Conservation (phyloP, 2,888 invertebrate species). For the Diabrotica balteata region DNA sequence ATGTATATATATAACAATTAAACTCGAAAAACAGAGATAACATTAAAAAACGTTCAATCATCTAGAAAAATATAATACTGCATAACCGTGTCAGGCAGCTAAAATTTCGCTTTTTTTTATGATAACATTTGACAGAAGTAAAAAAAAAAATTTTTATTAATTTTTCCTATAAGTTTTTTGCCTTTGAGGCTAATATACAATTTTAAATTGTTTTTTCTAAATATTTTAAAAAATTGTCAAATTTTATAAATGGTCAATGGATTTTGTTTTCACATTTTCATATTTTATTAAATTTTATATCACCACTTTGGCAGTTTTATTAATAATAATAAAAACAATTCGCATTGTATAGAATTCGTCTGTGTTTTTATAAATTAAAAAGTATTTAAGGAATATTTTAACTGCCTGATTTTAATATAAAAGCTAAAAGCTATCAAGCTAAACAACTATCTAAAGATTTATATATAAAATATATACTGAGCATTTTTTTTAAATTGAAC, state of each 20-base stretch:
- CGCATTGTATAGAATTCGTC: too few species aligned
- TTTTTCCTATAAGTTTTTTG: too few species aligned
- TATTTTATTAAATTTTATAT: too few species aligned
- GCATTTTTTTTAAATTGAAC: constrained; percentile 45
- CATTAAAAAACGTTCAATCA: constrained; percentile 1
- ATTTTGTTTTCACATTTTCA: too few species aligned
- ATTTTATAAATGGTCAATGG: too few species aligned
- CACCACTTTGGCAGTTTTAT: too few species aligned
- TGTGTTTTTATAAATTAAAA: neutral
- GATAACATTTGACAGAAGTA: too few species aligned
- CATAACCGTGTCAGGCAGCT: constrained; percentile 3
- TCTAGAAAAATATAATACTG: constrained; percentile 23
- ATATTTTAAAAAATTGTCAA: too few species aligned
- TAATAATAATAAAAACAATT: too few species aligned
- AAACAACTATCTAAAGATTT: constrained; percentile 41
- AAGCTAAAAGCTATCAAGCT: constrained; percentile 43
- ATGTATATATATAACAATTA: constrained; percentile 32
- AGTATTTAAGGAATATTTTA: neutral
- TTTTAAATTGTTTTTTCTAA: too few species aligned
- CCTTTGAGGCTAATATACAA: too few species aligned
- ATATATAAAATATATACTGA: constrained; percentile 50
- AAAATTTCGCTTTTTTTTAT: neutral
- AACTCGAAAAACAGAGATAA: constrained; percentile 37
- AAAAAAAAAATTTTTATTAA: too few species aligned
- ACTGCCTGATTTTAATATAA: constrained; percentile 35